Evolutionary conservation across 1,140 invertebrate species (phyloP).

Genomic region (Anoplolepis gracilipes): DNA sequence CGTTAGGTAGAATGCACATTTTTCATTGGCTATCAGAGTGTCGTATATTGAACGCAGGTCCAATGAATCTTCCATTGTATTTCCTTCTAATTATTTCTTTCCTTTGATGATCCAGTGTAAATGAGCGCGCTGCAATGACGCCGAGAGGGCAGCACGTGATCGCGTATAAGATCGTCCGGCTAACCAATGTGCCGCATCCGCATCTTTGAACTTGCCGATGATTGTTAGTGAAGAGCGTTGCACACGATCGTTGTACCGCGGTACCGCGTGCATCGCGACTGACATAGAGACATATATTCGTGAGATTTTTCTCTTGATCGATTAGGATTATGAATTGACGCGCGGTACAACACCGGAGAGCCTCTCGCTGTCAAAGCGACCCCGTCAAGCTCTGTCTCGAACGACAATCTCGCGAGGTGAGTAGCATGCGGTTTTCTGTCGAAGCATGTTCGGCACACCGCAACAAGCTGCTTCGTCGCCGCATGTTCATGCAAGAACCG

Average conservation of each 20-base stretch:
- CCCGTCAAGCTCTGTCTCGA: slow-evolving; percentile 34
- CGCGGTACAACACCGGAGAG: slow-evolving; percentile 10
- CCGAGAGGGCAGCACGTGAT: slow-evolving; percentile 65
- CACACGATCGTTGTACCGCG: slow-evolving; percentile 18
- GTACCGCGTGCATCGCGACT: slow-evolving; percentile 8
- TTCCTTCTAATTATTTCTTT: too few relatives aligned
- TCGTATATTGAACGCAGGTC: too few relatives aligned
- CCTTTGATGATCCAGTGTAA: too few relatives aligned
- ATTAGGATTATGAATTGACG: slow-evolving; percentile 71
- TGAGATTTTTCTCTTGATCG: slow-evolving; percentile 13
- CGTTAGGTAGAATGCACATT: too few relatives aligned
- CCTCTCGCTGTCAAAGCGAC: slow-evolving; percentile 42
- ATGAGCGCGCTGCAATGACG: not conserved
- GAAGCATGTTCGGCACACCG: slow-evolving; percentile 69
- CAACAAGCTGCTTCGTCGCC: slow-evolving; percentile 50
- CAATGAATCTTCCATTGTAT: too few relatives aligned
- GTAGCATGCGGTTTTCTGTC: slow-evolving; percentile 66
- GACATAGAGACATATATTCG: too few relatives aligned
- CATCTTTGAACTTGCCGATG: slow-evolving; percentile 53
- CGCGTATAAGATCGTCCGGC: slow-evolving; percentile 68
- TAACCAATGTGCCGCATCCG: slow-evolving; percentile 76
- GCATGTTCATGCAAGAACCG: not conserved
- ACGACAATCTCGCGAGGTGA: slow-evolving; percentile 62
- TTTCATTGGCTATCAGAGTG: too few relatives aligned
- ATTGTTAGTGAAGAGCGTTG: slow-evolving; percentile 42